Conservation (phyloP, 2,797 vertebrate genomes). For the Poeciliopsis paucimaculata region DNA sequence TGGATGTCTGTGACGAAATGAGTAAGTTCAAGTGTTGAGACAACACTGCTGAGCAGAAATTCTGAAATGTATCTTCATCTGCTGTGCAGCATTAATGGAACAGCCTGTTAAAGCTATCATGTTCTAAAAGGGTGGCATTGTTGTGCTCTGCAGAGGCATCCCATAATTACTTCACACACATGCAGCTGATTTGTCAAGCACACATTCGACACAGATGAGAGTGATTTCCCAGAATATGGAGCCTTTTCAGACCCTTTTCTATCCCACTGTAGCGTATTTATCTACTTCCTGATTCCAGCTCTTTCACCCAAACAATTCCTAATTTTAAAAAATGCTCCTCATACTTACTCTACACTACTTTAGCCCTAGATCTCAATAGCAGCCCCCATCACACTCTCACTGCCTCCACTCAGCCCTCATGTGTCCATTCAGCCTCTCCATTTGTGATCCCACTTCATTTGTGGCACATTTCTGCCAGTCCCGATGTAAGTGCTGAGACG, state of each 20-base stretch:
- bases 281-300: conserved; percentile 58
- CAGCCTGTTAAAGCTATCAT: conserved; percentile 57
- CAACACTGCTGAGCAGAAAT: neutral
- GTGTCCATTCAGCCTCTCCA: conserved; percentile 62
- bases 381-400: conserved; percentile 62
- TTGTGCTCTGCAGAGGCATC: conserved; percentile 45
- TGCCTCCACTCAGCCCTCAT: conserved; percentile 63
- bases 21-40: neutral
- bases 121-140: conserved; percentile 56
- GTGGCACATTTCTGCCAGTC: conserved; percentile 67
- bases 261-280: conserved; percentile 52
- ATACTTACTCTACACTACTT: conserved; percentile 66
- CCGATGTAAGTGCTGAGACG: conserved; percentile 66
- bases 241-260: conserved; percentile 43
- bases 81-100: conserved; percentile 52
- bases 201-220: conserved; percentile 32
- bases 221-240: conserved; percentile 56
- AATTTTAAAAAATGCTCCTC: conserved; percentile 61
- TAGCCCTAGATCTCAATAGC: conserved; percentile 59
- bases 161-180: conserved; percentile 47
- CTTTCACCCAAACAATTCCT: conserved; percentile 71
- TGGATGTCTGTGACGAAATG: conserved; percentile 2
- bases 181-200: conserved; percentile 17
- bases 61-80: conserved; percentile 54
- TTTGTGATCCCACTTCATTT: conserved; percentile 69